Conservation (phyloP, 2,113 vertebrate genomes). For the Mohoua ochrocephala region DNA sequence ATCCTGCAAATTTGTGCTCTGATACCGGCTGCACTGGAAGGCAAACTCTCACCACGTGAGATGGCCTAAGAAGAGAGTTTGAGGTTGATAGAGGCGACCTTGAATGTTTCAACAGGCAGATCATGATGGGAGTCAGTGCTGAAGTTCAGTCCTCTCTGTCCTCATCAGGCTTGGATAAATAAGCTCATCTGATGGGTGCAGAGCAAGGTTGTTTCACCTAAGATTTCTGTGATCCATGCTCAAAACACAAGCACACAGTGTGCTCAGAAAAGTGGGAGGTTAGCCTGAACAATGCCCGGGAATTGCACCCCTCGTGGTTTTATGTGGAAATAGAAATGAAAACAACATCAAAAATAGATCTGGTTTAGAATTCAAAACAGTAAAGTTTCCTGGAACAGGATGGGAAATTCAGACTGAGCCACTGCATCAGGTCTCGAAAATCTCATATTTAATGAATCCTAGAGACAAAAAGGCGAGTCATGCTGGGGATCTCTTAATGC, state of each 20-base stretch:
- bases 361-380: neutral
- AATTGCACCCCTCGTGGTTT: neutral
- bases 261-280: neutral
- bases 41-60: neutral
- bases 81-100: neutral
- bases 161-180: neutral
- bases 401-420: neutral
- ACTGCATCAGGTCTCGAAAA: neutral
- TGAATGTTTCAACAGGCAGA: neutral
- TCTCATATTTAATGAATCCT: neutral
- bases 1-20: neutral
- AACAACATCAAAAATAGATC: neutral
- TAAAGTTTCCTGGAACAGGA: neutral
- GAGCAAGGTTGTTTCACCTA: neutral
- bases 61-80: neutral
- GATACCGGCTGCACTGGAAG: neutral
- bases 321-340: neutral
- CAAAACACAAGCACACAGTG: neutral
- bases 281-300: neutral
- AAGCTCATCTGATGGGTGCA: neutral
- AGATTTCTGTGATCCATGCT: neutral
- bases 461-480: neutral
- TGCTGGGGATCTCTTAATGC: neutral
- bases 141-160: neutral
- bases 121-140: neutral